Evolutionary conservation across 2,113 vertebrate genomes (phyloP).

Genomic region (Ophthalmotilapia sp.): DNA sequence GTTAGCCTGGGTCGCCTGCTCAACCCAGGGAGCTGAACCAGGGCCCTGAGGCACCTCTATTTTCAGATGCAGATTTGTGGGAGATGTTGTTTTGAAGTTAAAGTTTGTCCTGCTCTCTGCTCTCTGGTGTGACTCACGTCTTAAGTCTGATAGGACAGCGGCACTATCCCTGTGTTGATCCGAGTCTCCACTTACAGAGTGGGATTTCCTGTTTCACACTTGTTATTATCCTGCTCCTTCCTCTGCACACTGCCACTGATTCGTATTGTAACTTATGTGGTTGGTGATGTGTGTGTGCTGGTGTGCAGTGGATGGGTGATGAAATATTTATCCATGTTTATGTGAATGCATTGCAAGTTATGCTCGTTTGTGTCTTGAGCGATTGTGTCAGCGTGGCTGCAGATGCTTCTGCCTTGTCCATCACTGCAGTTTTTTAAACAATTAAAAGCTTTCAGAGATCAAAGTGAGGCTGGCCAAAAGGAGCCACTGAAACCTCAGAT

Average conservation of each 20-base stretch:
- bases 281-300: neutral
- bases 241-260: conserved; percentile 15
- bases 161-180: neutral
- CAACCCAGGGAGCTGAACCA: neutral
- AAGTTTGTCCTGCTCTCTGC: neutral
- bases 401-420: neutral
- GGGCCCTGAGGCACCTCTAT: neutral
- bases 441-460: neutral
- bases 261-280: neutral
- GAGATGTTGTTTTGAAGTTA: neutral
- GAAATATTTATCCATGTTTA: neutral
- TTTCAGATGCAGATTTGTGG: neutral
- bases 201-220: conserved; percentile 55
- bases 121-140: neutral
- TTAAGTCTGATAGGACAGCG: neutral
- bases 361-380: neutral
- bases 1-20: neutral
- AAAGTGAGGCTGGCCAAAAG: neutral
- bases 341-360: neutral
- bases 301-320: neutral
- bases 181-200: conserved; percentile 23
- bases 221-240: conserved; percentile 35
- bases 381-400: neutral
- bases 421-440: neutral
- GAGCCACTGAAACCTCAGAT: neutral